phyloP scores from a whole-genome alignment of 2,888 invertebrate species.

The Noctua fimbriata region DNA sequence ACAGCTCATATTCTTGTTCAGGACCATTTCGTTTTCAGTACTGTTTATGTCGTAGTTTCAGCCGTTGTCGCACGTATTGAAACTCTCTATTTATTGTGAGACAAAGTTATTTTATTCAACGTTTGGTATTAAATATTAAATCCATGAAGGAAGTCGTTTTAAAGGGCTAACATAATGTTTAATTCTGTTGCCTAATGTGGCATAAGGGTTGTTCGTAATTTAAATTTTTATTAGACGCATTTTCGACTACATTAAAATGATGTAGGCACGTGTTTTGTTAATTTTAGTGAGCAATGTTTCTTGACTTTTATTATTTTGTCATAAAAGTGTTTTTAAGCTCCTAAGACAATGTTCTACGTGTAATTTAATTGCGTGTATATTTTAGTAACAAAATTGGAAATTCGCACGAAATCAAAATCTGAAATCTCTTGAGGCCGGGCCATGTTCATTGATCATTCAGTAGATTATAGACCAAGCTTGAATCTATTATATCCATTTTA shows the following conservation, averaged over 20 bases:
- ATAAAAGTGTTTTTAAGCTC: neutral
- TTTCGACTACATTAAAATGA: neutral
- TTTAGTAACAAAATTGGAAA: neutral
- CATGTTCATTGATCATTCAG: neutral
- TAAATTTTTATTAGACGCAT: neutral
- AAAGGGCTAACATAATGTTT: constrained; percentile 3
- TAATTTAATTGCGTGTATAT: neutral
- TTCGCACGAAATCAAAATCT: neutral
- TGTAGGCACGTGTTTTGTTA: neutral
- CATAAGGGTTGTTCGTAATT: neutral
- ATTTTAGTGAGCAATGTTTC: neutral
- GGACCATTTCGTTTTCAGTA: constrained; percentile 30
- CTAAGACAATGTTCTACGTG: neutral
- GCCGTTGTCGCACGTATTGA: constrained; percentile 27
- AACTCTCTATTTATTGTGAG: constrained; percentile 13
- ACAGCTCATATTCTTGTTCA: constrained; percentile 34
- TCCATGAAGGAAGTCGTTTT: constrained; percentile 2
- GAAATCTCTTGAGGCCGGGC: neutral
- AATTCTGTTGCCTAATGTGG: constrained; percentile 4
- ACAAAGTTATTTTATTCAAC: constrained; percentile 13
- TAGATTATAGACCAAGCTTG: neutral
- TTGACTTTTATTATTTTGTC: neutral
- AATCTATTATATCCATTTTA: neutral
- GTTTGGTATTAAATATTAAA: neutral
- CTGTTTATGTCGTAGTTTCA: constrained; percentile 39